phyloP scores from a whole-genome alignment of 1,140 invertebrate species.

The Trachymyrmex cornetzi region DNA sequence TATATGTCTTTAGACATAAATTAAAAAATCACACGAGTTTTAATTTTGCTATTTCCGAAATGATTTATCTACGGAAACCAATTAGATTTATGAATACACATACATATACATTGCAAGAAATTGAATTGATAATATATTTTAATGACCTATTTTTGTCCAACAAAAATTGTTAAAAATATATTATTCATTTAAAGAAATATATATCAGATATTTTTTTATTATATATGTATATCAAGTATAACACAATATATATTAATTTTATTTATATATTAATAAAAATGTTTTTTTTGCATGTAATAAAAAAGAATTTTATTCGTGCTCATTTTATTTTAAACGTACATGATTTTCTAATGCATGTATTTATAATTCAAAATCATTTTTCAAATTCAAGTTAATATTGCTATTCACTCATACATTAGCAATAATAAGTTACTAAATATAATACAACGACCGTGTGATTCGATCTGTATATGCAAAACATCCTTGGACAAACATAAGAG shows the following conservation, averaged over 20 bases:
- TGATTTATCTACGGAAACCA: neutral
- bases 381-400: neutral
- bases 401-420: neutral
- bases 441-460: neutral
- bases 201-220: neutral
- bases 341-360: neutral
- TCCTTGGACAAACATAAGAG: slow-evolving; percentile 43
- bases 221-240: neutral
- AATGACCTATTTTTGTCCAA: neutral
- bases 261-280: neutral
- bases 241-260: neutral
- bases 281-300: neutral
- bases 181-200: neutral
- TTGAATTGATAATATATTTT: slow-evolving; percentile 14
- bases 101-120: neutral
- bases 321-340: slow-evolving; percentile 3
- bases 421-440: neutral
- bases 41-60: slow-evolving; percentile 13
- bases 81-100: neutral
- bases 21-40: slow-evolving; percentile 9
- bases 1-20: neutral
- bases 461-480: neutral
- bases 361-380: slow-evolving; percentile 2
- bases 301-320: neutral
- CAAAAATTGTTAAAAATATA: slow-evolving; percentile 1